Conservation (phyloP, 2,888 invertebrate species). For the Rhingia rostrata region DNA sequence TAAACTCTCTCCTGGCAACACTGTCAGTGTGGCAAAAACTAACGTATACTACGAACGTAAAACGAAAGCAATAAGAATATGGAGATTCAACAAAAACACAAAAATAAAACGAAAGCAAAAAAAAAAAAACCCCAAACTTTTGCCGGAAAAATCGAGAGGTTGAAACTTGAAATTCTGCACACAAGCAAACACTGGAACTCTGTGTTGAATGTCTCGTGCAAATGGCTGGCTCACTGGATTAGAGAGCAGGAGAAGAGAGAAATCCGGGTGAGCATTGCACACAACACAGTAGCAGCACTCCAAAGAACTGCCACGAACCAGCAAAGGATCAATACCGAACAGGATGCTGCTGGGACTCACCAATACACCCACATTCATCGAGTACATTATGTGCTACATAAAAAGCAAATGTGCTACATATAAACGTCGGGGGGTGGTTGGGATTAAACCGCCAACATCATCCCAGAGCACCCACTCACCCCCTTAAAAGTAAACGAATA, state of each 20-base stretch:
- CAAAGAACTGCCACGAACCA: constrained; percentile 37
- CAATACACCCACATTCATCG: constrained; percentile 38
- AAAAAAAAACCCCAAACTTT: constrained; percentile 11
- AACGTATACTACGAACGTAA: constrained; percentile 24
- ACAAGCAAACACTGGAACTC: constrained; percentile 40
- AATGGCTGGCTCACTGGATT: constrained; percentile 64
- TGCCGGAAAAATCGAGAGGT: constrained; percentile 52
- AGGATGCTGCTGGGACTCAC: constrained; percentile 67
- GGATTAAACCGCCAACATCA: constrained; percentile 53
- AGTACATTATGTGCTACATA: constrained; percentile 62
- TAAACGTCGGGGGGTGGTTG: background rate
- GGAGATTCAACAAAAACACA: constrained; percentile 18
- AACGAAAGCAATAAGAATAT: constrained; percentile 53
- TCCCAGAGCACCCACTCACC: constrained; percentile 5
- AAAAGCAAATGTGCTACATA: constrained; percentile 41
- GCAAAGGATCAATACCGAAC: constrained; percentile 71
- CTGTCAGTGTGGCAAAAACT: background rate
- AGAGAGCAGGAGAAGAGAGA: constrained; percentile 52
- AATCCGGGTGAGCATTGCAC: constrained; percentile 68
- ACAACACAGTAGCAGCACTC: constrained; percentile 12
- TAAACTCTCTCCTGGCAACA: constrained; percentile 39
- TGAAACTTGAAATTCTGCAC: constrained; percentile 56
- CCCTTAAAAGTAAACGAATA: background rate
- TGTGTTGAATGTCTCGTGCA: constrained; percentile 62
- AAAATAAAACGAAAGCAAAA: constrained; percentile 36